Evolutionary conservation across 1,140 invertebrate species (phyloP).

Genomic region (Portunus trituberculatus): DNA sequence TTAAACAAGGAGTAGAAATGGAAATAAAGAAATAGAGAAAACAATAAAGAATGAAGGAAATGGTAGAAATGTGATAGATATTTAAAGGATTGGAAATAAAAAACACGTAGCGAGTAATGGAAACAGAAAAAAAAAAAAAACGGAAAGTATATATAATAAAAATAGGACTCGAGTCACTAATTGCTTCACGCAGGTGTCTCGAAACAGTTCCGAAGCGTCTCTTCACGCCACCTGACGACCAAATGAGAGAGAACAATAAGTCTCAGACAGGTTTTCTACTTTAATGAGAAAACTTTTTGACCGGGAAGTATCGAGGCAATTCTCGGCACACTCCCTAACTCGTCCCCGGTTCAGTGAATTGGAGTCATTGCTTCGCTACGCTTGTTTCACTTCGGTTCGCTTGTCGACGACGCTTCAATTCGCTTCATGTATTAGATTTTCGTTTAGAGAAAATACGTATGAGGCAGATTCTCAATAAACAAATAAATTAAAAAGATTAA

Average conservation of each 20-base stretch:
- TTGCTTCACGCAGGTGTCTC: conserved; percentile 9
- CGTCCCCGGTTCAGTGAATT: neutral
- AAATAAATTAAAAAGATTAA: no score
- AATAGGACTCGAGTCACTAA: neutral
- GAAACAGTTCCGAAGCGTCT: neutral
- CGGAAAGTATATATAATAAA: neutral
- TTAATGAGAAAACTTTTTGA: conserved; percentile 50
- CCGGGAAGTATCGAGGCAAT: conserved; percentile 4
- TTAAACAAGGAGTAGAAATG: no score
- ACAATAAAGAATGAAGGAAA: no score
- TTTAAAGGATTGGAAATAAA: neutral
- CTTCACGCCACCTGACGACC: neutral
- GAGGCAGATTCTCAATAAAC: no score
- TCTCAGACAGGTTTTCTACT: neutral
- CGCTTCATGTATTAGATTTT: neutral
- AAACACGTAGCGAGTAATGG: neutral
- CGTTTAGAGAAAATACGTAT: neutral
- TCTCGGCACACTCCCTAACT: neutral
- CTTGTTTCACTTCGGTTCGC: neutral
- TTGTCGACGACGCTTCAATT: neutral
- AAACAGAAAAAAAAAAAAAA: neutral
- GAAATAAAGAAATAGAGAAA: no score
- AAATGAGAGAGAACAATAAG: conserved; percentile 35
- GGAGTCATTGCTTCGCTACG: neutral
- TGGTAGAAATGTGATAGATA: no score